Conservation (phyloP, 2,888 invertebrate genomes). For the Nomada flava region DNA sequence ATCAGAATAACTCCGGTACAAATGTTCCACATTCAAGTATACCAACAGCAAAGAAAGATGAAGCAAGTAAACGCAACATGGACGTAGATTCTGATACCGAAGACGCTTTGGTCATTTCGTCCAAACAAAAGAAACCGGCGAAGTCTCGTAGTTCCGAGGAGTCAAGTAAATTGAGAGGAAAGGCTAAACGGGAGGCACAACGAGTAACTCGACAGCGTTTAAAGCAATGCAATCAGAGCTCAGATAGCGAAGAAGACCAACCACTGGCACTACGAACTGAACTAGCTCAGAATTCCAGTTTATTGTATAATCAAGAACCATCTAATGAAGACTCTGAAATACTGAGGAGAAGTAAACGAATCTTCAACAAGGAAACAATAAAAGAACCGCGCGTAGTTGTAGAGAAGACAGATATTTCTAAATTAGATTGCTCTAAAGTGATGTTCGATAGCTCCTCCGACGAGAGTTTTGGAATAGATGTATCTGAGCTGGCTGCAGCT, state of each 20-base stretch:
- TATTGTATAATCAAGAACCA: constrained; percentile 35
- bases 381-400: constrained; percentile 74
- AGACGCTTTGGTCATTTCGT: constrained; percentile 7
- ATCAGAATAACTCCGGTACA: constrained; percentile 56
- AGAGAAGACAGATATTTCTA: constrained; percentile 78
- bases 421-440: constrained; percentile 73
- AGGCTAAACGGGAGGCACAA: constrained; percentile 36
- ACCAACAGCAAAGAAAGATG: constrained; percentile 40
- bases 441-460: constrained; percentile 81
- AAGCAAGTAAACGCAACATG: constrained; percentile 3
- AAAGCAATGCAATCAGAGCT: constrained; percentile 66
- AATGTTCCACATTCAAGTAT: not conserved
- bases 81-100: constrained; percentile 31
- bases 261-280: constrained; percentile 69
- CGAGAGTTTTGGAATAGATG: constrained; percentile 80
- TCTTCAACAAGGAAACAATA: constrained; percentile 67
- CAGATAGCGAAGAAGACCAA: constrained; percentile 78
- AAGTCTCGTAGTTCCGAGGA: constrained; percentile 41
- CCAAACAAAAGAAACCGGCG: constrained; percentile 36
- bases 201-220: constrained; percentile 46
- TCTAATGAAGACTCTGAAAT: constrained; percentile 61
- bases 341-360: constrained; percentile 72
- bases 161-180: constrained; percentile 28
- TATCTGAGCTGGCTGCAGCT: constrained; percentile 75
- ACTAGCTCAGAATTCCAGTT: constrained; percentile 32